A percentile compares a stretch with the other conserved stretches of the same genome.
Conservation (phyloP, 2,888 invertebrate species). For the Eumerus sabulonum region DNA sequence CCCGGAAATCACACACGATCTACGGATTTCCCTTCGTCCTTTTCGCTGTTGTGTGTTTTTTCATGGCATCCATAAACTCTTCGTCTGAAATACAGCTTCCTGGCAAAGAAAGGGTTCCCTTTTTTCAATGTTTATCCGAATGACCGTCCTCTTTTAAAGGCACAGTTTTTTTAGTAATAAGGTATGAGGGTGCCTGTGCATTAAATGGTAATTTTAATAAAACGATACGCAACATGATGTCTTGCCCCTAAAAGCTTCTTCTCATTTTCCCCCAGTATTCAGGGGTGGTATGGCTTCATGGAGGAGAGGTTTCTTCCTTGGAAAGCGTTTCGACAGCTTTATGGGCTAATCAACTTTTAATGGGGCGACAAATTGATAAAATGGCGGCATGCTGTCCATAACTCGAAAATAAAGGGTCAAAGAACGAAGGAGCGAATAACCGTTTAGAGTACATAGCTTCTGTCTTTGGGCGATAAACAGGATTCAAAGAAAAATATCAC, state of each 20-base stretch:
- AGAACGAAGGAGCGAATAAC: too few species aligned
- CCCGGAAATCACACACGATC: slow-evolving; percentile 56
- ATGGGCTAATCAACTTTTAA: slow-evolving; percentile 43
- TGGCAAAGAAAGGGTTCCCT: slow-evolving; percentile 5
- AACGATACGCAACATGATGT: slow-evolving; percentile 18
- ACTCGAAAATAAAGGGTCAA: slow-evolving; percentile 1
- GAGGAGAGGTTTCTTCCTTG: slow-evolving; percentile 3
- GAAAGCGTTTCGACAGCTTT: slow-evolving; percentile 21
- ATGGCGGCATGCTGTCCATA: slow-evolving; percentile 2
- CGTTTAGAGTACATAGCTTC: too few species aligned
- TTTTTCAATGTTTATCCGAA: slow-evolving; percentile 13
- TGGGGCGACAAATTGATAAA: slow-evolving; percentile 50
- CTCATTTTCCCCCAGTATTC: too few species aligned
- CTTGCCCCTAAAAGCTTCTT: background rate
- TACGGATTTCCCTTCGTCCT: slow-evolving; percentile 17
- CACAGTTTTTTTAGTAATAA: background rate
- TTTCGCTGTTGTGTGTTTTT: slow-evolving; percentile 14
- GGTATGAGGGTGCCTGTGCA: slow-evolving; percentile 4
- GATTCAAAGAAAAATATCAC: background rate
- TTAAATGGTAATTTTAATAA: slow-evolving; percentile 44
- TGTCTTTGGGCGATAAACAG: too few species aligned
- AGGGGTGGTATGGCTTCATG: slow-evolving; percentile 5
- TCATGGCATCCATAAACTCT: background rate
- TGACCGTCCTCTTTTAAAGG: slow-evolving; percentile 35
- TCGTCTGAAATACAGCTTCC: background rate